Conservation (phyloP, 2,888 invertebrate species). For the Falcaria lacertinaria region DNA sequence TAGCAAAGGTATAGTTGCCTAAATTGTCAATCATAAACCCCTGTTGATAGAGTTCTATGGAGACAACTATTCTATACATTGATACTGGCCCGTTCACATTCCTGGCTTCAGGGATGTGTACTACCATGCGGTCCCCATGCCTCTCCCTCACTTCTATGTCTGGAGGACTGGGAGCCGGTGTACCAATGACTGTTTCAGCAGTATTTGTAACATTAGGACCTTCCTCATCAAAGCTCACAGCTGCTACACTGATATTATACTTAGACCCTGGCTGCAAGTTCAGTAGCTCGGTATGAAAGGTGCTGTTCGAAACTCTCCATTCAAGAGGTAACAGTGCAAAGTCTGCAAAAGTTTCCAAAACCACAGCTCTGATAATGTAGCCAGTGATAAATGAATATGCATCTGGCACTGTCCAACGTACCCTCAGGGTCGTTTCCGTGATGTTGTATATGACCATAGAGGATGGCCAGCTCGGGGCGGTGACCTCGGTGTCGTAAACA, state of each 20-base stretch:
- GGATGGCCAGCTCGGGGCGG: conserved; percentile 84
- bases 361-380: conserved; percentile 77
- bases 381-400: conserved; percentile 73
- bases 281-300: conserved; percentile 77
- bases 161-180: conserved; percentile 84
- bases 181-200: conserved; percentile 86
- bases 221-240: conserved; percentile 79
- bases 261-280: conserved; percentile 86
- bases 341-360: conserved; percentile 80
- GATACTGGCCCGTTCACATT: conserved; percentile 90
- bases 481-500: conserved; percentile 83
- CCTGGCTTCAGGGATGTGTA: conserved; percentile 83
- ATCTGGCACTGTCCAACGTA: conserved; percentile 80
- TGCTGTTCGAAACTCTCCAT: conserved; percentile 81
- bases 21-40: conserved; percentile 81
- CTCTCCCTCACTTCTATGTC: conserved; percentile 82
- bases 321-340: conserved; percentile 67
- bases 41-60: conserved; percentile 82
- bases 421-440: conserved; percentile 81
- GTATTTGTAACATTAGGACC: conserved; percentile 79
- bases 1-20: conserved; percentile 83
- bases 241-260: conserved; percentile 87
- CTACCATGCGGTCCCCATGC: conserved; percentile 81
- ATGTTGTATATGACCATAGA: conserved; percentile 78
- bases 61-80: conserved; percentile 86